Conservation (phyloP, 2,797 vertebrate species). For the Gallinago solitaria region DNA sequence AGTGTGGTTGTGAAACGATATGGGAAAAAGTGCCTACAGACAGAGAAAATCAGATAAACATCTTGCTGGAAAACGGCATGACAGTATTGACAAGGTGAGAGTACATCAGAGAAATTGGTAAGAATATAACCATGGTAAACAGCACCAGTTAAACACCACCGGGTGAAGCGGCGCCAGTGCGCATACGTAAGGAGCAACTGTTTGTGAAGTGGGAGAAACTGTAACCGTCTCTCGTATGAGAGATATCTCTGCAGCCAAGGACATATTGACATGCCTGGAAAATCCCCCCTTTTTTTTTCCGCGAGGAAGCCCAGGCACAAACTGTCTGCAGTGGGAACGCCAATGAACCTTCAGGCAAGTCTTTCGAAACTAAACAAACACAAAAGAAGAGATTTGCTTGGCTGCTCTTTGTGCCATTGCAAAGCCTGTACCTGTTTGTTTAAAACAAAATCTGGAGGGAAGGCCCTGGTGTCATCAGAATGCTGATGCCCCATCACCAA, state of each 20-base stretch:
- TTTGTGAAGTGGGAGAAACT: constrained; percentile 27
- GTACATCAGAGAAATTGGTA: constrained; percentile 7
- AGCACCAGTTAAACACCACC: not conserved
- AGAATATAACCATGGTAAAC: not conserved
- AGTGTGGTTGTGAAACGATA: accelerated
- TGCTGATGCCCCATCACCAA: not conserved
- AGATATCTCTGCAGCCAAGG: constrained; percentile 50
- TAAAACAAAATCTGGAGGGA: not conserved
- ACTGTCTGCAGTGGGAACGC: constrained; percentile 30
- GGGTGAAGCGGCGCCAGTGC: not conserved
- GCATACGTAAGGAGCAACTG: constrained; percentile 35
- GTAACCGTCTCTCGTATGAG: not conserved
- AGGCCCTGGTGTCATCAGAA: not conserved
- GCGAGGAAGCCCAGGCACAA: constrained; percentile 40
- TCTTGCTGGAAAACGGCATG: not conserved
- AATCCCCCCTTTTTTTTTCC: constrained; percentile 3
- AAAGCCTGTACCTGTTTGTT: not conserved
- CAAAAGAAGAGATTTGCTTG: not conserved
- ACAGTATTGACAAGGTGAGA: constrained; percentile 35
- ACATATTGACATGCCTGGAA: constrained; percentile 58
- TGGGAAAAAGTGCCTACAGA: not conserved
- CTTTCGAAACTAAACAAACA: constrained; percentile 53
- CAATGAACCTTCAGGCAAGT: constrained; percentile 61
- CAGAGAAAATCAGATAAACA: not conserved
- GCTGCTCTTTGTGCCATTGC: not conserved